These are phyloP conservation scores for Ranitomeya variabilis DNA, from an alignment of 2,113 vertebrate genomes.

Conservation along the genomic window DNA sequence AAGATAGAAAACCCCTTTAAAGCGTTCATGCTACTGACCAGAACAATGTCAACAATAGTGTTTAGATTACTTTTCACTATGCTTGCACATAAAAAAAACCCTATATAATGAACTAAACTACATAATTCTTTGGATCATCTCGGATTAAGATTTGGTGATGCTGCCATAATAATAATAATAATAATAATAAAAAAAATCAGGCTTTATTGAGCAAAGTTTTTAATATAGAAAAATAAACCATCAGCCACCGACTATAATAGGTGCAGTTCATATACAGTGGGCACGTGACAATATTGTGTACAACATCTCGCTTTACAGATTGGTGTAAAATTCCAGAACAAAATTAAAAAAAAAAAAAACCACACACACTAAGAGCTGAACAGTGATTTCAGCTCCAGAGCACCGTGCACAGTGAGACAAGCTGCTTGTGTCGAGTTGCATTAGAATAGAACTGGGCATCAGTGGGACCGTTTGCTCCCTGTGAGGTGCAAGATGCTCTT, in stretches of 20 bases:
- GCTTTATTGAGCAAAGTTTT: neutral
- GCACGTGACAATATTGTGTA: neutral
- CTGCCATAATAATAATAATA: too few relatives aligned
- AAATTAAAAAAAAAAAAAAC: neutral
- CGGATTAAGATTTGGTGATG: too few relatives aligned
- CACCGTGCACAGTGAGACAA: neutral
- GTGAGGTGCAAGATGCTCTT: too few relatives aligned
- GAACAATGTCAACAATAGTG: too few relatives aligned
- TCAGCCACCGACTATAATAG: neutral
- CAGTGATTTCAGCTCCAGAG: slow-evolving; percentile 4
- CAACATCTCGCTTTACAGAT: neutral
- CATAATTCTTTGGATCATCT: too few relatives aligned
- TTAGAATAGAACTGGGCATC: neutral
- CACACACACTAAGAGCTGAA: neutral
- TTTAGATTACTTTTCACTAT: too few relatives aligned
- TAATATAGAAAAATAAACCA: slow-evolving; percentile 29
- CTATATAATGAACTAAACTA: too few relatives aligned
- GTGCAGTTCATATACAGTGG: neutral
- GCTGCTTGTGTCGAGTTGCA: neutral
- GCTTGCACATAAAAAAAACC: too few relatives aligned
- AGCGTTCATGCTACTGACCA: too few relatives aligned
- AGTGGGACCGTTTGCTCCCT: too few relatives aligned
- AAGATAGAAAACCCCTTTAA: too few relatives aligned
- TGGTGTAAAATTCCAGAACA: neutral
- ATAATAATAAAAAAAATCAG: neutral